phyloP scores from a whole-genome alignment of 2,113 vertebrate species.

The Aldabrachelys gigantea region DNA sequence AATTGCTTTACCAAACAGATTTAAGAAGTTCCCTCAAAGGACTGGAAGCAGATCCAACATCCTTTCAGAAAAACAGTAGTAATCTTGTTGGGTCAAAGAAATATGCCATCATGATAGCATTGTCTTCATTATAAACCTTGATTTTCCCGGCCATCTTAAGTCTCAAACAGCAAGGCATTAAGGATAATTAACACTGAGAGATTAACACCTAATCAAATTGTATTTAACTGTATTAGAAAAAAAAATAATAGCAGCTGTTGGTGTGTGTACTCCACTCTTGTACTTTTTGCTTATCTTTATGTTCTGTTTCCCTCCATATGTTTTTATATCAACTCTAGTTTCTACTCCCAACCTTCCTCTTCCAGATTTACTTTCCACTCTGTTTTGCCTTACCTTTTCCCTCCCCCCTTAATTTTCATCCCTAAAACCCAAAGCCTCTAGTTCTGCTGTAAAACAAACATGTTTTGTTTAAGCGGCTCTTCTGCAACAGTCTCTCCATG shows the following conservation, averaged over 20 bases:
- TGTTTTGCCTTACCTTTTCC: neutral
- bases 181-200: fast-evolving
- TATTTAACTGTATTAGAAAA: neutral
- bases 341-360: neutral
- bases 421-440: conserved; percentile 41
- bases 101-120: neutral
- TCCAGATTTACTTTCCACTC: neutral
- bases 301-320: neutral
- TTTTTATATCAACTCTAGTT: neutral
- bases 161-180: neutral
- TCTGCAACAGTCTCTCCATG: conserved; percentile 52
- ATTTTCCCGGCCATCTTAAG: neutral
- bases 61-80: neutral
- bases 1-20: neutral
- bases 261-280: neutral
- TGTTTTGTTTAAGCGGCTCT: conserved; percentile 71
- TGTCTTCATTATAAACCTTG: neutral
- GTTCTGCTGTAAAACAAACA: conserved; percentile 66
- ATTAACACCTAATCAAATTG: neutral
- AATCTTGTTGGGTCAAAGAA: neutral
- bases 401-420: neutral
- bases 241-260: neutral
- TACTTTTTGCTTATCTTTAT: neutral
- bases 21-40: neutral
- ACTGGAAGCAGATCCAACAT: neutral